Conservation (phyloP, 1,140 invertebrate species). For the Mactra quadrangularis region DNA sequence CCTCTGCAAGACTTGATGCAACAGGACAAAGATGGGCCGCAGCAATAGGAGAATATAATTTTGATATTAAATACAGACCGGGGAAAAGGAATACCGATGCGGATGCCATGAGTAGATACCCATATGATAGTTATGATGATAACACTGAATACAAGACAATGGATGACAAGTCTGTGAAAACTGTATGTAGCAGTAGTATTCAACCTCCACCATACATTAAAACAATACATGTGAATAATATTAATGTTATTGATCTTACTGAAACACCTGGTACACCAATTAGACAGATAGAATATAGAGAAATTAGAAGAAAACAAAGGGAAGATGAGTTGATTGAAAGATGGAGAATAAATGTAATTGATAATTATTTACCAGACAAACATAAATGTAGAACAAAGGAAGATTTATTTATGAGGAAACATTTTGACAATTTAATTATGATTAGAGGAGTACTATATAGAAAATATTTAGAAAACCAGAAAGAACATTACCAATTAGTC, state of each 20-base stretch:
- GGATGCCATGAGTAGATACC: no score
- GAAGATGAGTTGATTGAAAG: not conserved
- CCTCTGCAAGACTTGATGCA: no score
- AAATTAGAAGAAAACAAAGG: slow-evolving; percentile 26
- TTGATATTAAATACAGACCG: slow-evolving; percentile 22
- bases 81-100: no score
- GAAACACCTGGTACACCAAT: not conserved
- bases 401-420: no score
- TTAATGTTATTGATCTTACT: slow-evolving; percentile 32
- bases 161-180: slow-evolving; percentile 15
- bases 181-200: not conserved
- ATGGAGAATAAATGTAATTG: slow-evolving; percentile 4
- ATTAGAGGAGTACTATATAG: no score
- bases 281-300: slow-evolving; percentile 15
- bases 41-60: slow-evolving; percentile 30
- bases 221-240: not conserved
- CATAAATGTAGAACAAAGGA: not conserved
- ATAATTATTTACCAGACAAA: not conserved
- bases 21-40: slow-evolving; percentile 23
- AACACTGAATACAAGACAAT: not conserved
- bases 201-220: no score
- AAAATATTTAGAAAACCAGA: not conserved
- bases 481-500: slow-evolving; percentile 1
- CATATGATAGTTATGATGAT: no score
- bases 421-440: no score